Base-by-base conservation (phyloP, 2,888 invertebrate genomes). In the Machimus rusticus region DNA sequence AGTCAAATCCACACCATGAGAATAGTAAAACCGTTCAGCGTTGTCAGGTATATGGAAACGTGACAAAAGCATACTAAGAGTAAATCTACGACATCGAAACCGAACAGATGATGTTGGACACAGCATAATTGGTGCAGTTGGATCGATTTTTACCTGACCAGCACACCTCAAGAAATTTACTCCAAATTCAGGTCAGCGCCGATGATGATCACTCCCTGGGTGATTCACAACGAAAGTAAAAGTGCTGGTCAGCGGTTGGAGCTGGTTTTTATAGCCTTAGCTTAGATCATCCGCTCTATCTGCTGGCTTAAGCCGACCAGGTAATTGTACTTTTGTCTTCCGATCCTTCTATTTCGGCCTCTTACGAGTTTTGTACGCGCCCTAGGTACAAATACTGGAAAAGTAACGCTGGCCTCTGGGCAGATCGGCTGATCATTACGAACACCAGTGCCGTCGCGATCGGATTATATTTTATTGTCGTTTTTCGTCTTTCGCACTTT, bases 191-290 rank as follows among this genome's bases (percentile, higher is more conserved):
- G 82, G 82, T 84, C 82, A 84, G 14, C 66, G 9, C 23, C 6
- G 23, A 37, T 66, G 82, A 84, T 66, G 66, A 84, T 37, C 66
- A 66, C 39, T 23, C 28, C 9, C 23, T n/a, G 28, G 66, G 39
- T 84, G 82, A 84, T 84, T 66, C 66, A 84, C 82, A 66, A 84
- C 37, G 82, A 84, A 84, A 84, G 82, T 84, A 84, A 84, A 84
- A 84, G 82, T 84, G 79, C 55, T 55, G 82, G 79, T 23, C 66
- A 66, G 39, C 39, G 34, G 37, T 5, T 34, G 23, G 66, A 23
- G 82, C 39, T 12, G 55, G 34, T 84, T 84, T 84, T 84, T 84
- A 16, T n/a, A 55, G n/a, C 6, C 57, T 3, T 4, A 37, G 37
- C 46, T 51, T 23, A 51, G 55, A 66, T 66, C 82, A 84, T 66